Evolutionary conservation across 2,888 invertebrate species (phyloP), one percentile per base, ranked within the genome.

Genomic region (Nomada ruficornis): DNA sequence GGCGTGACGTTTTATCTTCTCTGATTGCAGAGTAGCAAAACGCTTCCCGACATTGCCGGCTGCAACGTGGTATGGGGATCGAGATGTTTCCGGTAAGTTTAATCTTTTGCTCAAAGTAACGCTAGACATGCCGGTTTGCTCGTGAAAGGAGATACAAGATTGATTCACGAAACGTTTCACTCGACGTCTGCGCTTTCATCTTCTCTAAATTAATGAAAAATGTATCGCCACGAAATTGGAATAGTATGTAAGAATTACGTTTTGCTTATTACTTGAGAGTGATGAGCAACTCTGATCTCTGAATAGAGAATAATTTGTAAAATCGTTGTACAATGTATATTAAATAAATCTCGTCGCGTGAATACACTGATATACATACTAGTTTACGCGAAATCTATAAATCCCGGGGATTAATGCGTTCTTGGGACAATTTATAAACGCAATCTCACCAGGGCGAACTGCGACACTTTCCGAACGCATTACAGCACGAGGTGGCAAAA

Each of bases 91-190:
- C 57, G 74, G 81, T 76, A 74, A 86, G 84, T 86, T 71, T 78
- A 77, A 88, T 79, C 76, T 63, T 71, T 79, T 81, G 55, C 50
- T 62, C 63, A 80, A 82, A 85, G 79, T 85, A 59, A 69, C 55
- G 62, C 69, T 76, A 26, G 72, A 60, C 75, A 82, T 74, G 71
- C 76, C 80, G 79, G 76, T 70, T 89, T 85, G 84, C 85, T 87
- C 83, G 80, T 42, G 74, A 83, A 77, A 80, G 80, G 82, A 82
- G 83, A 86, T 80, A 87, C 85, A 78, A 72, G 82, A 36, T 72
- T 71, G 82, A 73, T 85, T 77, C 72, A 65, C 77, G 69, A 72
- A 82, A 82, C 78, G 78, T 73, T 82, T 77, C 70, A 55, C 13
- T 36, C 64, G 74, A 64, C 72, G 74, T 83, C 77, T 57, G 60